Base-by-base conservation (phyloP, 2,888 invertebrate genomes). In the Hartigia nigra region DNA sequence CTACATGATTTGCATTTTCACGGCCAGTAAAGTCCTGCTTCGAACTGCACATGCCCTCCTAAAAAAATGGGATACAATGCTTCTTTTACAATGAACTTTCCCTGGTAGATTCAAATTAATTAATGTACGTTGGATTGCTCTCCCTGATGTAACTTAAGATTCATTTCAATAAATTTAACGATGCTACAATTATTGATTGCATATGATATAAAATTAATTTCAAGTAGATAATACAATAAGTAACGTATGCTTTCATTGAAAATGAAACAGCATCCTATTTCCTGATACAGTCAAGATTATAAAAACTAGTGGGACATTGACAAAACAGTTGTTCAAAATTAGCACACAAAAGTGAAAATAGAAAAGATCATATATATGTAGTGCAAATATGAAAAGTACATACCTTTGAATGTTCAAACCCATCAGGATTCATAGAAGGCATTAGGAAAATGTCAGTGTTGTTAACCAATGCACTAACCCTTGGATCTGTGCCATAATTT, bases 371-470 rank as follows among this genome's bases (percentile, higher is more conserved):
- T 9, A 55, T 23, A 55, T 55, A 55, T 55, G 23, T 23, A 55
- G 23, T 55, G 23, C 23, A 55, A 55, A 23, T 55, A 55, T 23
- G 55, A 55, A 55, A 70, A 76, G 9, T 77, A 87, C 92, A 92
- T 92, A 97, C 97, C 94, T 93, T 89, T 77, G 98, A 96, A 79
- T 93, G 94, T 90, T 97, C 97, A 93, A 95, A 99, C 31, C 99
- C 99, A 94, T 99, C 97, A 69, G 99, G 99, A 93, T 99, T 99
- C 94, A 99, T 95, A 0, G 98, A 96, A 0, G 99, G 99, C 97
- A 99, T 96, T 87, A 99, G 92, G 92, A 96, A 98, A 82, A 99
- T 97, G 89, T 99, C 97, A 0, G 98, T 98, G 5, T 92, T 93
- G 88, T 99, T 95, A 1, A 99, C 94, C 78, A 99, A 92, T 80